Percentiles rank a stretch among this genome's conserved stretches.
Conservation (phyloP, 2,797 vertebrate species). For the Schizopygopsis malacanthus region DNA sequence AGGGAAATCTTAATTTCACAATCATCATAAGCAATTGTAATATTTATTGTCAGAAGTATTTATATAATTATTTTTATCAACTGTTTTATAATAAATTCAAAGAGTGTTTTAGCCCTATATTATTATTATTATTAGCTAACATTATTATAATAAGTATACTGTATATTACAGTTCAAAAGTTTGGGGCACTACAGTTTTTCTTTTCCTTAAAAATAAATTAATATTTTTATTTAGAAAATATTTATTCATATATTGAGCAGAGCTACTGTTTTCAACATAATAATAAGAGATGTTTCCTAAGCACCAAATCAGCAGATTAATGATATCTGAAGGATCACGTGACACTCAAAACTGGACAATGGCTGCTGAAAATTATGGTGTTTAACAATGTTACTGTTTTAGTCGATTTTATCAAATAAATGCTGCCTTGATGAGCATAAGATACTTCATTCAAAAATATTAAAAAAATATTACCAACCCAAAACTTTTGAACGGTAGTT, state of each 20-base stretch:
- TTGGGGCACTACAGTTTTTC: too few species aligned
- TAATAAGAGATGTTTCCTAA: background rate
- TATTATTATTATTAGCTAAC: too few species aligned
- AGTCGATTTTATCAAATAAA: background rate
- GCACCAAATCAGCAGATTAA: too few species aligned
- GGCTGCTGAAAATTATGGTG: background rate
- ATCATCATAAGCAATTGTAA: too few species aligned
- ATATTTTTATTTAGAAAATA: too few species aligned
- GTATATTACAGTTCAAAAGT: too few species aligned
- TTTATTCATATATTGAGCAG: background rate
- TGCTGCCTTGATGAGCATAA: background rate
- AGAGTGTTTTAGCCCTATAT: background rate
- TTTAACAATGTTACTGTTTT: background rate
- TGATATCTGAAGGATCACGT: background rate
- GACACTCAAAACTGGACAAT: background rate
- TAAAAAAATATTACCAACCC: background rate
- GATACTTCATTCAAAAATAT: background rate
- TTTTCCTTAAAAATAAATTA: too few species aligned
- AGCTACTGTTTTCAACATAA: background rate
- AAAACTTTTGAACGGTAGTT: background rate
- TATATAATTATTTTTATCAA: background rate
- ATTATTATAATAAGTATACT: too few species aligned
- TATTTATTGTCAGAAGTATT: background rate
- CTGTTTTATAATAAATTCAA: background rate
- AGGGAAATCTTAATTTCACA: background rate